Evolutionary conservation across 2,888 invertebrate genomes (phyloP), one percentile per base, ranked within the genome.

Genomic region (Andrena hattorfiana): DNA sequence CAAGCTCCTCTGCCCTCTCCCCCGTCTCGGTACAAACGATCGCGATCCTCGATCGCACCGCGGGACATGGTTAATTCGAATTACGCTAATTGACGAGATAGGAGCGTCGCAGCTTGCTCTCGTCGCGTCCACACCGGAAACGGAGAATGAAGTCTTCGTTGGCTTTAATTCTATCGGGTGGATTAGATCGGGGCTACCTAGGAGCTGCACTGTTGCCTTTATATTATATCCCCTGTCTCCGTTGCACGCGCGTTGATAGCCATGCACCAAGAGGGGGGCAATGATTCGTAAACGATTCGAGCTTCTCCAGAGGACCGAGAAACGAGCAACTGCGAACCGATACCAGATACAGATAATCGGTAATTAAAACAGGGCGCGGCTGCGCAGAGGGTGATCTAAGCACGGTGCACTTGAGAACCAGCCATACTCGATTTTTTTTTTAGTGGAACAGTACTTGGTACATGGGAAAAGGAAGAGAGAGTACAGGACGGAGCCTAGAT

Each of bases 31-130:
- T 72, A 72, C 66, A 59, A 60, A 35, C 70, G 80, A 86, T 81
- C 86, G 76, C 66, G 81, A 83, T 80, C 70, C 77, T 67, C 85
- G 87, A 90, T 90, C 85, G 85, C 84, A 83, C 82, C 84, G 81
- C 81, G 83, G 85, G 89, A 88, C 89, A 87, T 81, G 84, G 81
- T 85, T 90, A 84, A 89, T 90, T 90, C 84, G 85, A 85, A 84
- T 83, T 85, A 87, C 84, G 84, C 89, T 87, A 89, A 89, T 90
- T 89, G 88, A 85, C 72, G 85, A 79, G 73, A 77, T 81, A 85
- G 83, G 68, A 83, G 8, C 60, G 20, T 68, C 70, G 62, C 71
- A 51, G 35, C 35, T 70, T 23, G 51, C 48, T 70, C 23, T 49
- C n/a, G 3, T 35, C 54, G 54, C 32, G 35, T 26, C 51, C 59